Conservation (phyloP, 2,888 invertebrate species). For the Acleris emargana region DNA sequence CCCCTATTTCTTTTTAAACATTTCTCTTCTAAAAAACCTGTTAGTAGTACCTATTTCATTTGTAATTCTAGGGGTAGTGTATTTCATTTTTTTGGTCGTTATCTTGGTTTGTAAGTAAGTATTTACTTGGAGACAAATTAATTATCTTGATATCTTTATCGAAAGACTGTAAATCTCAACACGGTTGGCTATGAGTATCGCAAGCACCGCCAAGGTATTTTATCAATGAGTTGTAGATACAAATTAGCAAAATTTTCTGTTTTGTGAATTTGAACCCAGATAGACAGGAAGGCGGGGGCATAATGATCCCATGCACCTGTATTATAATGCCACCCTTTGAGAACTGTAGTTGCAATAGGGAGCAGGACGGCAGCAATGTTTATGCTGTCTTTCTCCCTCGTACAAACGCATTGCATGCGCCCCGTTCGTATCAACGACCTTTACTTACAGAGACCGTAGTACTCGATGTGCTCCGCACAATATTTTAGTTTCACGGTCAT, state of each 20-base stretch:
- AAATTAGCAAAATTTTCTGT: neutral
- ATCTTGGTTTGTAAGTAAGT: too few species aligned
- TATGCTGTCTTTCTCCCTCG: slow-evolving; percentile 65
- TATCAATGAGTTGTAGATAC: too few species aligned
- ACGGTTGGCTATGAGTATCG: too few species aligned
- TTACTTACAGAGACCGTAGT: slow-evolving; percentile 64
- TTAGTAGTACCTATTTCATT: neutral
- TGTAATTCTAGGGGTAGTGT: neutral
- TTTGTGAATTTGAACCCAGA: slow-evolving; percentile 7
- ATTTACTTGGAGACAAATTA: too few species aligned
- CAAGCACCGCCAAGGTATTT: too few species aligned
- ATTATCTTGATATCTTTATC: too few species aligned
- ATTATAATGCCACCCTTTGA: slow-evolving; percentile 47
- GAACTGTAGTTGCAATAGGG: slow-evolving; percentile 50
- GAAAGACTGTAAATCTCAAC: too few species aligned
- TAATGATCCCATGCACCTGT: slow-evolving; percentile 31
- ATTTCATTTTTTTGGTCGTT: neutral
- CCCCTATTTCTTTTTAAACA: slow-evolving; percentile 41
- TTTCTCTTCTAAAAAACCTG: slow-evolving; percentile 42
- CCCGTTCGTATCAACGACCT: slow-evolving; percentile 76
- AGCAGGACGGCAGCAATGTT: slow-evolving; percentile 64
- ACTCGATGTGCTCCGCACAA: slow-evolving; percentile 60
- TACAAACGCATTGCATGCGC: slow-evolving; percentile 61
- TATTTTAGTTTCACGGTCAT: slow-evolving; percentile 77
- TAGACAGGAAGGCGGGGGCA: slow-evolving; percentile 10